phyloP scores from a whole-genome alignment of 2,888 invertebrate genomes.

The Andrena trimmerana region DNA sequence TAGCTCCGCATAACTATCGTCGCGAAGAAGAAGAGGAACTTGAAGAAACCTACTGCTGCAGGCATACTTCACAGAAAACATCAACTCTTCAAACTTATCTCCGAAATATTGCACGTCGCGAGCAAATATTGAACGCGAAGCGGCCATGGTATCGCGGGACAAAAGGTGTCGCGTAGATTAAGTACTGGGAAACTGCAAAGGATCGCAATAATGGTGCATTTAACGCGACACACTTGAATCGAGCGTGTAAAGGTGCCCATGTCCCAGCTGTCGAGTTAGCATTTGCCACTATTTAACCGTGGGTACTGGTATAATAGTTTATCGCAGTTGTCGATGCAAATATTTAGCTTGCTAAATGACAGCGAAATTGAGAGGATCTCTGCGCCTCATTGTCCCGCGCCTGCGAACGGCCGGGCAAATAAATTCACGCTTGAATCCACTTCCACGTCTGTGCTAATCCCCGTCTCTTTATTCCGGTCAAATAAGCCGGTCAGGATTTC shows the following conservation, averaged over 20 bases:
- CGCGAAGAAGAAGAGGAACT: too few species aligned
- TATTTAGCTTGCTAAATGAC: conserved; percentile 13
- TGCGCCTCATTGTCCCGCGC: not conserved
- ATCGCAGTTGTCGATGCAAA: conserved; percentile 16
- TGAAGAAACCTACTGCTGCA: not conserved
- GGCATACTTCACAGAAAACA: not conserved
- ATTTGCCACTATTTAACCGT: conserved; percentile 1
- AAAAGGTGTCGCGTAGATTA: not conserved
- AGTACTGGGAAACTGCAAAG: too few species aligned
- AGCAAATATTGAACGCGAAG: conserved; percentile 4
- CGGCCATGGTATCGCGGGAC: not conserved
- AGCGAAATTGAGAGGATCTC: conserved; percentile 4
- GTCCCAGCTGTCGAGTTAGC: not conserved
- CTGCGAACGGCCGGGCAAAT: conserved; percentile 3
- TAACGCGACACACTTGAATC: not conserved
- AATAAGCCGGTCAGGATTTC: conserved; percentile 57
- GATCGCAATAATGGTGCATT: not conserved
- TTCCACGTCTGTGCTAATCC: conserved; percentile 15
- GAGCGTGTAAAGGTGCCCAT: not conserved
- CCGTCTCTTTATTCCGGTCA: conserved; percentile 75
- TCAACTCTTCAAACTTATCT: not conserved
- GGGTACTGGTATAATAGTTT: too few species aligned
- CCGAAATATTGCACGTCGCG: not conserved
- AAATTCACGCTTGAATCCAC: conserved; percentile 4
- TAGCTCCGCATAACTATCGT: not conserved